Evolutionary conservation across 2,888 invertebrate species (phyloP), one percentile per base, ranked within the genome.

Genomic region (Ormyrus labotus): DNA sequence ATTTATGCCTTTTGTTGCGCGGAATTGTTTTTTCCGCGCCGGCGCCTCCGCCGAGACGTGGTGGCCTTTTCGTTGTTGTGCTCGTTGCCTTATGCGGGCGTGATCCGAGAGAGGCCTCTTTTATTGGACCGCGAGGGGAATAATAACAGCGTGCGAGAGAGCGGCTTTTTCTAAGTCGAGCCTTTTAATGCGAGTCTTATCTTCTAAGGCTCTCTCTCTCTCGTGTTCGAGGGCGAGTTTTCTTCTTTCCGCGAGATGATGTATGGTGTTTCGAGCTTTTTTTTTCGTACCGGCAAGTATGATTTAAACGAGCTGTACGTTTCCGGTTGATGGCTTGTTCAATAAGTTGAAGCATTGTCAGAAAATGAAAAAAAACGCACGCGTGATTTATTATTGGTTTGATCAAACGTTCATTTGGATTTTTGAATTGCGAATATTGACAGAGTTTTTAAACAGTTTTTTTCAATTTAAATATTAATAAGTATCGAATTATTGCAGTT

Each of bases 211-310:
- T 34, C 34, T 34, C 51, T 51, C 19, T 19, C 19, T 19, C 19
- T 19, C 19, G 57, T 47, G 60, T 60, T 60, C 51, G 60, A 34
- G 34, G 53, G 19, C 51, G 60, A 34, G 34, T 45, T n/a, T 13
- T 58, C 51, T 74, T 67, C 13, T 7, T 34, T 34, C 5, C 9
- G 2, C 2, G 7, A 11, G 13, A 53, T 78, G 78, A 78, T 72
- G 47, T 72, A 71, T 72, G 78, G 78, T 19, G 57, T 55, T 55
- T 53, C 8, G 51, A 8, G 10, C 55, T 69, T 70, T 71, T 11
- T 11, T n/a, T 57, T 53, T 45, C 0, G 2, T n/a, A 3, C 58
- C n/a, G 6, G 34, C 34, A 34, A 34, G 19, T 11, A 58, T 19
- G 34, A 10, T 71, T 19, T 19, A 11, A 71, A 6, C 7, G 19